Conservation (phyloP, 2,888 invertebrate genomes). For the Shargacucullia verbasci region DNA sequence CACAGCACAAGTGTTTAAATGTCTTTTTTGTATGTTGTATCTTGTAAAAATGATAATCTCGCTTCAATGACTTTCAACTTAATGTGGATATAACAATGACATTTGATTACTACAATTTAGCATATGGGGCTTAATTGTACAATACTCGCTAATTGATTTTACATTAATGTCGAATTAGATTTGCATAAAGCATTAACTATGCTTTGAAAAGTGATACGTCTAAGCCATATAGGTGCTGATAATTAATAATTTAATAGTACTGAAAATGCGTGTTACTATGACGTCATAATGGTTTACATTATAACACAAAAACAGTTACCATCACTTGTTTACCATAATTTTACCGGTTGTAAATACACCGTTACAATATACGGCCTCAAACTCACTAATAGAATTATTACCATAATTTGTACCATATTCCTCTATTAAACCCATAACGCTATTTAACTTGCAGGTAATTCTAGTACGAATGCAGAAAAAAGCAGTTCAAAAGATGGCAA, state of each 20-base stretch:
- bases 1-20: too few relatives aligned
- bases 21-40: too few relatives aligned
- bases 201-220: conserved; percentile 6
- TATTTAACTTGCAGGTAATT: conserved; percentile 75
- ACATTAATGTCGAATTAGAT: too few relatives aligned
- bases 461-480: conserved; percentile 86
- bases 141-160: too few relatives aligned
- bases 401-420: background rate
- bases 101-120: too few relatives aligned
- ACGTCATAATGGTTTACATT: conserved; percentile 11
- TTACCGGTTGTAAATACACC: conserved; percentile 14
- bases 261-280: conserved; percentile 8
- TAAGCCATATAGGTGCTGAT: background rate
- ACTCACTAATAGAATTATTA: conserved; percentile 1
- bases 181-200: background rate
- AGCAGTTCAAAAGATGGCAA: conserved; percentile 86
- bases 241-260: conserved; percentile 16
- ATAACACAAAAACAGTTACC: conserved; percentile 19
- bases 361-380: conserved; percentile 1
- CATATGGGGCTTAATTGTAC: too few relatives aligned
- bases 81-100: too few relatives aligned
- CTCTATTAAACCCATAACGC: conserved; percentile 16
- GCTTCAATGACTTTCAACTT: too few relatives aligned
- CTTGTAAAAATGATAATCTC: too few relatives aligned
- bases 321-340: conserved; percentile 19